phyloP scores from a whole-genome alignment of 2,888 invertebrate genomes.

The Ophioninae sp. region DNA sequence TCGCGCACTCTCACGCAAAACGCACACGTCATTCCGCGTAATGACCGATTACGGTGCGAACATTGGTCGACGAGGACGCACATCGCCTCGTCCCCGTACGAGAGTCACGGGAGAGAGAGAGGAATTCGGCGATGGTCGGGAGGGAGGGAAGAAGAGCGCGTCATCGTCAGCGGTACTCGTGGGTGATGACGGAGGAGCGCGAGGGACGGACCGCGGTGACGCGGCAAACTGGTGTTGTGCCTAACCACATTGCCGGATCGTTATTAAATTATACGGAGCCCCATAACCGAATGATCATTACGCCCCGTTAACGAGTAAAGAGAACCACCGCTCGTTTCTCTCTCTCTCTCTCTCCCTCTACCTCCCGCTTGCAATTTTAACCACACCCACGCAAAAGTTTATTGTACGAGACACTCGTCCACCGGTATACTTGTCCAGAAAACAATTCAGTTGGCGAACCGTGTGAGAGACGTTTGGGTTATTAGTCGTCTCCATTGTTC shows the following conservation, averaged over 20 bases:
- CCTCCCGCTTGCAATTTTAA: conserved; percentile 19
- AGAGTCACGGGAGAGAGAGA: neutral
- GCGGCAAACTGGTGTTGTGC: conserved; percentile 72
- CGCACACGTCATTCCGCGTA: conserved; percentile 80
- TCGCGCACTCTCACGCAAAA: conserved; percentile 70
- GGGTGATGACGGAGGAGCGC: conserved; percentile 42
- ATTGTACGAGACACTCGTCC: neutral
- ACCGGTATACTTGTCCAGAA: neutral
- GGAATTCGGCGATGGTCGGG: neutral
- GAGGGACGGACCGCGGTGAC: conserved; percentile 69
- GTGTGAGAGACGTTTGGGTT: neutral
- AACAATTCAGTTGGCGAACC: neutral
- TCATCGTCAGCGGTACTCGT: conserved; percentile 59
- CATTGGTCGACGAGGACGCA: conserved; percentile 45
- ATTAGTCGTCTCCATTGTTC: neutral
- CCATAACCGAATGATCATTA: conserved; percentile 79
- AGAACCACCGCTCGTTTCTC: conserved; percentile 22
- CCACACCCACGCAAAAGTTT: neutral
- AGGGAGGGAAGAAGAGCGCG: conserved; percentile 21
- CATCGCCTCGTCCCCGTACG: conserved; percentile 1
- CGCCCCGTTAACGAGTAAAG: conserved; percentile 76
- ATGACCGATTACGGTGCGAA: conserved; percentile 77
- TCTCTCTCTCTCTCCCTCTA: conserved; percentile 49
- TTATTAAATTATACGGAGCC: conserved; percentile 79
- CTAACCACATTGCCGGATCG: conserved; percentile 75